Percentiles rank a stretch among this genome's conserved stretches.
Evolutionary conservation across 2,888 invertebrate species (phyloP).

Genomic region (Pterobdella sp.): DNA sequence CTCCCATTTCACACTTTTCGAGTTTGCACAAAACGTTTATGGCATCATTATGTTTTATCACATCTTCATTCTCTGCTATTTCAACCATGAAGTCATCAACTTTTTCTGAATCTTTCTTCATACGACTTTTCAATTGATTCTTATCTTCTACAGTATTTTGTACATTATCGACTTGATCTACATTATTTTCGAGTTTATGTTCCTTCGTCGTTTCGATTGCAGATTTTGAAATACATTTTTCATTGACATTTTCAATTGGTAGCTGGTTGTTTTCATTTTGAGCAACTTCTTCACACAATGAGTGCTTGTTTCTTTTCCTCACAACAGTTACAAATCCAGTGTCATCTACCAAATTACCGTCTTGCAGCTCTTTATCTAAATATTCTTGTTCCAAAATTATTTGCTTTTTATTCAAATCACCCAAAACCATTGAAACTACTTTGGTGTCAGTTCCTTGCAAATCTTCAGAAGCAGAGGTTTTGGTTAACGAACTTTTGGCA

Average conservation of each 20-base stretch:
- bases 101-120: too few relatives aligned
- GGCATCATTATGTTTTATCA: background rate
- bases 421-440: background rate
- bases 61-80: too few relatives aligned
- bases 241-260: too few relatives aligned
- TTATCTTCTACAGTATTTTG: too few relatives aligned
- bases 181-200: too few relatives aligned
- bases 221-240: too few relatives aligned
- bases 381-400: background rate
- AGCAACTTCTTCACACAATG: background rate
- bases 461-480: background rate
- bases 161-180: too few relatives aligned
- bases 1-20: background rate
- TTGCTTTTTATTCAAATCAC: background rate
- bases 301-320: slow-evolving; percentile 5
- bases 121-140: too few relatives aligned
- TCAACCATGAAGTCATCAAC: too few relatives aligned
- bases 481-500: background rate
- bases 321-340: background rate
- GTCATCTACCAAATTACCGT: background rate
- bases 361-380: slow-evolving; percentile 10
- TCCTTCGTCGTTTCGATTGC: too few relatives aligned
- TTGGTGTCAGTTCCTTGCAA: background rate
- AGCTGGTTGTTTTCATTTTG: background rate
- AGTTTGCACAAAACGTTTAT: background rate